These are phyloP conservation scores for Temnothorax ravouxi DNA, from an alignment of 2,888 invertebrate genomes.

Conservation along the genomic window DNA sequence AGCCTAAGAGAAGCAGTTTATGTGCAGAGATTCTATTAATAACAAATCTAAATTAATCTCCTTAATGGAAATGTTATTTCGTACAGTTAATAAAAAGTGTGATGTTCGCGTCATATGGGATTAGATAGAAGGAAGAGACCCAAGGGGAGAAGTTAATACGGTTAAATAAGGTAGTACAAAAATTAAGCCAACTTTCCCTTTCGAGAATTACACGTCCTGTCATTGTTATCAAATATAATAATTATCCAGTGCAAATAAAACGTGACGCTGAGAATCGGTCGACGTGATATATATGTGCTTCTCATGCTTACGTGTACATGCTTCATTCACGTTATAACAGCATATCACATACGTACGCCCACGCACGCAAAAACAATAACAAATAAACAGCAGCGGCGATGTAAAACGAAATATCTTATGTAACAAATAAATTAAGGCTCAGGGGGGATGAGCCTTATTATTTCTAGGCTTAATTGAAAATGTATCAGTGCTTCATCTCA, in stretches of 20 bases:
- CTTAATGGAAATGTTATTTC: neutral
- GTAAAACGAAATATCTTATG: conserved; percentile 51
- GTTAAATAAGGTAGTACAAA: conserved; percentile 25
- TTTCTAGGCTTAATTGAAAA: conserved; percentile 22
- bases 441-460: neutral
- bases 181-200: conserved; percentile 21
- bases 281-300: conserved; percentile 58
- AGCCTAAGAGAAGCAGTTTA: conserved; percentile 7
- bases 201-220: conserved; percentile 37
- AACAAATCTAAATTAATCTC: conserved; percentile 19
- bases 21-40: conserved; percentile 2
- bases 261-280: conserved; percentile 66
- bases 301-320: conserved; percentile 72
- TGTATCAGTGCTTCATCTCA: neutral
- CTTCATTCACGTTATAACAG: conserved; percentile 65
- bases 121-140: conserved; percentile 7
- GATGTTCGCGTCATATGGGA: neutral
- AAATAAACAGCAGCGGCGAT: conserved; percentile 56
- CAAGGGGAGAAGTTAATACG: conserved; percentile 14
- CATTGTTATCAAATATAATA: conserved; percentile 67
- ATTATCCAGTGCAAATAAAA: conserved; percentile 58
- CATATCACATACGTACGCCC: neutral
- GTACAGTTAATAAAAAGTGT: neutral
- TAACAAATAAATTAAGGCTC: conserved; percentile 18
- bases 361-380: conserved; percentile 46